Evolutionary conservation across 2,888 invertebrate species (phyloP), one percentile per base, ranked within the genome.

Genomic region (Tridacna crocea): DNA sequence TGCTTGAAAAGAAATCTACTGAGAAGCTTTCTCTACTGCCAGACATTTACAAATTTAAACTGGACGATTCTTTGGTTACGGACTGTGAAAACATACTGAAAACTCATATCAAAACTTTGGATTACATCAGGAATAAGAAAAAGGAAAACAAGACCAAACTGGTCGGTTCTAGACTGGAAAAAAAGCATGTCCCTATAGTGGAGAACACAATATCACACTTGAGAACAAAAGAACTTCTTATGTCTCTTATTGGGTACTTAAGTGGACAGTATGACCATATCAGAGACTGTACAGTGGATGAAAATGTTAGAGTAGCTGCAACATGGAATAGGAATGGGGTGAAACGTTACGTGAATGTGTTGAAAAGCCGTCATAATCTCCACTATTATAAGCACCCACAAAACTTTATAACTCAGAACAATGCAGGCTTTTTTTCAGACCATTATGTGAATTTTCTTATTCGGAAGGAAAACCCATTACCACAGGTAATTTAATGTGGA

Each of bases 231-330:
- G 70, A 55, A n/a, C 51, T 82, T 17, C 55, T 86, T 11, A 22
- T n/a, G 17, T 78, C 72, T 26, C 46, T 86, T 11, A 51, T 83
- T 0, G 66, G 75, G 27, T 27, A 24, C 60, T 70, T 84, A 65
- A 60, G 80, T 77, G 24, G 83, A 22, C 73, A 88, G 13, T 83
- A 86, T 77, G 79, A 84, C 22, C 92, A 93, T 87, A 79, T 93
- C 19, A 72, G 80, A 22, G 88, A 85, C 2, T 80, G 89, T 66
- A 95, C 97, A 96, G 94, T 97, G 51, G 98, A 98, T 93, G 95
- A 96, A 90, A 96, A 97, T 84, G 97, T 98, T 6, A 95, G 97
- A 26, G 95, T 97, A 89, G 97, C 98, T 95, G 97, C 98, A 46
- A 97, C 97, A 94, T 99, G 98, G 98, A 88, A 90, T 55, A 81